These are phyloP conservation scores for Hyposmocoma kahamanoa DNA, from an alignment of 1,140 invertebrate species.

Conservation along the genomic window DNA sequence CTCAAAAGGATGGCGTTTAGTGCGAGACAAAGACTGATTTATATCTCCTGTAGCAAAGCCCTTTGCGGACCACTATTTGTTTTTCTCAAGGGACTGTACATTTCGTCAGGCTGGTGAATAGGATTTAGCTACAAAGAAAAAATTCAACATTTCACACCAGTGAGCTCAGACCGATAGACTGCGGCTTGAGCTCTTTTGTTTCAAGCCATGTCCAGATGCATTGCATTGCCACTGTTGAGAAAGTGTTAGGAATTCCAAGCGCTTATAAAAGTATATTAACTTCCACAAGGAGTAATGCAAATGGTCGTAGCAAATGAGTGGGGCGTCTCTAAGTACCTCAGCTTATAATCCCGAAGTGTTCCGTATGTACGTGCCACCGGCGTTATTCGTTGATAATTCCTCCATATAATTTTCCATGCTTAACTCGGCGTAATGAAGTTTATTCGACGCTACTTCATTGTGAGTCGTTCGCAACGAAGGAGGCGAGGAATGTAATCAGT, in stretches of 20 bases:
- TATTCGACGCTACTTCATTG: constrained; percentile 66
- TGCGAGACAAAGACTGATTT: constrained; percentile 67
- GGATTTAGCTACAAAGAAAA: constrained; percentile 1
- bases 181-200: constrained; percentile 16
- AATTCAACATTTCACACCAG: background rate
- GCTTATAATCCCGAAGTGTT: constrained; percentile 40
- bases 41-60: constrained; percentile 48
- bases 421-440: constrained; percentile 69
- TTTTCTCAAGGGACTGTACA: constrained; percentile 46
- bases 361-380: constrained; percentile 38
- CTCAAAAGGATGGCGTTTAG: constrained; percentile 66
- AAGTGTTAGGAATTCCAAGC: constrained; percentile 23
- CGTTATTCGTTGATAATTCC: constrained; percentile 59
- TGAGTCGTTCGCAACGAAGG: constrained; percentile 48
- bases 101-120: constrained; percentile 35
- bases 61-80: constrained; percentile 61
- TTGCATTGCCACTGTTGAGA: background rate
- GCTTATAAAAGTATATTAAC: constrained; percentile 24
- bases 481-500: constrained; percentile 64
- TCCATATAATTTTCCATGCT: constrained; percentile 68
- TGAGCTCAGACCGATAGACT: background rate
- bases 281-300: constrained; percentile 17
- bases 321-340: constrained; percentile 34
- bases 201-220: too few relatives aligned
- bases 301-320: constrained; percentile 16